Conservation (phyloP, 2,113 vertebrate genomes). For the Antigone vipio region DNA sequence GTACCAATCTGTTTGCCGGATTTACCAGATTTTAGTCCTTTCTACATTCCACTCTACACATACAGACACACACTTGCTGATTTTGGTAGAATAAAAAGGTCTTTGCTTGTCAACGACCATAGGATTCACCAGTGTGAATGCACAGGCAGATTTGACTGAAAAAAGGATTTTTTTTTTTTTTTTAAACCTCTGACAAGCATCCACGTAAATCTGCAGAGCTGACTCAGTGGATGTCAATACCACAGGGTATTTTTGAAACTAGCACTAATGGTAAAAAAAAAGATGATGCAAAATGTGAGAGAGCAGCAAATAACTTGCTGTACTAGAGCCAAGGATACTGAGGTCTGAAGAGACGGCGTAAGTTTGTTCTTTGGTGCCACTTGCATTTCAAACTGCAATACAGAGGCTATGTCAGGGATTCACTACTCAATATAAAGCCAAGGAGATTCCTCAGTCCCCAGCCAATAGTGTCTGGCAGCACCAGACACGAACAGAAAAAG, state of each 20-base stretch:
- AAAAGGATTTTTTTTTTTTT: not conserved
- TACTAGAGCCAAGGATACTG: not conserved
- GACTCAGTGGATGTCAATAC: not conserved
- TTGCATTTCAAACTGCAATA: not conserved
- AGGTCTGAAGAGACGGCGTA: not conserved
- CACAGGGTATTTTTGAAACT: not conserved
- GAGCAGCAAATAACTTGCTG: not conserved
- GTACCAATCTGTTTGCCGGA: not conserved
- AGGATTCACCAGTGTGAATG: not conserved
- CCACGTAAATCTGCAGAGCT: not conserved
- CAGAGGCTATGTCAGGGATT: not conserved
- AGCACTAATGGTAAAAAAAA: not conserved
- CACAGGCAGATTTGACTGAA: not conserved
- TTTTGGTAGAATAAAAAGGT: not conserved
- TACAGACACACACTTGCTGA: not conserved
- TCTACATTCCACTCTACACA: not conserved
- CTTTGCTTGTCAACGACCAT: not conserved
- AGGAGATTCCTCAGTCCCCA: not conserved
- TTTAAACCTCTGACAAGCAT: not conserved
- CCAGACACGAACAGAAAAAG: not conserved
- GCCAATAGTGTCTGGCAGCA: not conserved
- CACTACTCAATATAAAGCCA: not conserved
- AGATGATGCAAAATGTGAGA: not conserved
- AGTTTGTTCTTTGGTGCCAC: not conserved
- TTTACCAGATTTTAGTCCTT: not conserved